Conservation (phyloP, 2,888 invertebrate species). For the Ormyrus pomaceus region DNA sequence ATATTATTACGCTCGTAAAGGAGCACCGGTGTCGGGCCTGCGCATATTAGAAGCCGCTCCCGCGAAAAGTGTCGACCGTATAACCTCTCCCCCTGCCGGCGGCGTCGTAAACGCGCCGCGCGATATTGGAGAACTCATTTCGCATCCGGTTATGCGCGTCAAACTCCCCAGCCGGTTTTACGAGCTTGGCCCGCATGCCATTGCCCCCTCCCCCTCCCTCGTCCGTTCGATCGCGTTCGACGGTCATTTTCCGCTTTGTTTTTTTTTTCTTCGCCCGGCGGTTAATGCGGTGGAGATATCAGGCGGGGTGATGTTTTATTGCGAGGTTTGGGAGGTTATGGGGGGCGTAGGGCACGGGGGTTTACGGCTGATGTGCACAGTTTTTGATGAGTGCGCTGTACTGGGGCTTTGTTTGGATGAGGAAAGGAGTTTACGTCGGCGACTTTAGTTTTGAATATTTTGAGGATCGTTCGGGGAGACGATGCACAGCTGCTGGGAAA, state of each 20-base stretch:
- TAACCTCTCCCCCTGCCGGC: too few relatives aligned
- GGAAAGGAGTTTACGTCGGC: too few relatives aligned
- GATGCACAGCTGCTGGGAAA: too few relatives aligned
- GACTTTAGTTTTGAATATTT: too few relatives aligned
- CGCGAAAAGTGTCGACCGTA: slow-evolving; percentile 9
- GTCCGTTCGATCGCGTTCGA: slow-evolving; percentile 20
- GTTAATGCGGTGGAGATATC: too few relatives aligned
- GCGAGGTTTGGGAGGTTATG: too few relatives aligned
- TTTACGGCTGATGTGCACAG: too few relatives aligned
- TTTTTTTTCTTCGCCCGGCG: neutral
- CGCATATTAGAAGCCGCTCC: neutral
- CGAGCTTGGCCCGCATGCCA: neutral
- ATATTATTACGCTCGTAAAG: slow-evolving; percentile 41
- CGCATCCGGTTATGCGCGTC: slow-evolving; percentile 20
- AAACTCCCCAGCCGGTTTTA: slow-evolving; percentile 3
- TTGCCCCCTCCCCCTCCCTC: too few relatives aligned
- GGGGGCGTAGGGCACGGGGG: too few relatives aligned
- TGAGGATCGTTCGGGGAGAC: too few relatives aligned
- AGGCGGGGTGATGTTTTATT: too few relatives aligned
- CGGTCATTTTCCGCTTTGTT: slow-evolving; percentile 4
- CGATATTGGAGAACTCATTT: slow-evolving; percentile 42
- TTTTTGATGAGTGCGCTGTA: too few relatives aligned
- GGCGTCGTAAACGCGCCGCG: slow-evolving; percentile 16
- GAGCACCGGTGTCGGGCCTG: neutral
- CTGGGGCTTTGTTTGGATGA: neutral